Evolutionary conservation across 2,888 invertebrate species (phyloP).

Genomic region (Chelonus formosanus): DNA sequence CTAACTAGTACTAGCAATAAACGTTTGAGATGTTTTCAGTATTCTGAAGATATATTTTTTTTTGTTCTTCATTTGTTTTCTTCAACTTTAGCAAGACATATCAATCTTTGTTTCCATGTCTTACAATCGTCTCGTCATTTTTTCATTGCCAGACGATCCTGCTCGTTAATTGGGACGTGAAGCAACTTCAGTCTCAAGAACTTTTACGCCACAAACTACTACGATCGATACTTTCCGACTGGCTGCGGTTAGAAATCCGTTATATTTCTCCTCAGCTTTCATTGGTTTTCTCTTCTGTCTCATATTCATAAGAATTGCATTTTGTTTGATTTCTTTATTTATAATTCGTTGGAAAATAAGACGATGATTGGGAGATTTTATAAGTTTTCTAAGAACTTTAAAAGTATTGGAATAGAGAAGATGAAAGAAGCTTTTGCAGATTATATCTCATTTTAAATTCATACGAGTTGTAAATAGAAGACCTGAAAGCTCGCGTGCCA

Average conservation of each 20-base stretch:
- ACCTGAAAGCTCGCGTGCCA: slow-evolving; percentile 28
- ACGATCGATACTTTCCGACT: slow-evolving; percentile 33
- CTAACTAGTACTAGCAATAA: no score
- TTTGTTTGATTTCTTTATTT: background rate
- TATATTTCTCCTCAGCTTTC: slow-evolving; percentile 18
- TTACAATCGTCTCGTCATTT: slow-evolving; percentile 3
- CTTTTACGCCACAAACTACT: slow-evolving; percentile 14
- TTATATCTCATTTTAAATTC: no score
- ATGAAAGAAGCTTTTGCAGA: background rate
- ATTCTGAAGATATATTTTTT: no score
- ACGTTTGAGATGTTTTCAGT: no score
- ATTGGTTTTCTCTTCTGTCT: slow-evolving; percentile 15
- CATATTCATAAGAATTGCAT: background rate
- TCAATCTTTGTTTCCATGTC: no score
- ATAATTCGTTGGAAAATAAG: background rate
- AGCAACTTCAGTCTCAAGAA: slow-evolving; percentile 20
- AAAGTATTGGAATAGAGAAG: no score
- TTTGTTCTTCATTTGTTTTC: no score
- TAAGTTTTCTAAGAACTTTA: no score
- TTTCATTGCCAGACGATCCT: slow-evolving; percentile 21
- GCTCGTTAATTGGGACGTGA: slow-evolving; percentile 31
- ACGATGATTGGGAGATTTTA: no score
- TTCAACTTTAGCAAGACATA: no score
- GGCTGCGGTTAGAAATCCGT: slow-evolving; percentile 31
- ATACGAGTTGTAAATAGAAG: slow-evolving; percentile 20